A percentile compares a stretch with the other conserved stretches of the same genome.
Conservation (phyloP, 53 echinoderm and acorn worm species). For the Echinarachnius parma region DNA sequence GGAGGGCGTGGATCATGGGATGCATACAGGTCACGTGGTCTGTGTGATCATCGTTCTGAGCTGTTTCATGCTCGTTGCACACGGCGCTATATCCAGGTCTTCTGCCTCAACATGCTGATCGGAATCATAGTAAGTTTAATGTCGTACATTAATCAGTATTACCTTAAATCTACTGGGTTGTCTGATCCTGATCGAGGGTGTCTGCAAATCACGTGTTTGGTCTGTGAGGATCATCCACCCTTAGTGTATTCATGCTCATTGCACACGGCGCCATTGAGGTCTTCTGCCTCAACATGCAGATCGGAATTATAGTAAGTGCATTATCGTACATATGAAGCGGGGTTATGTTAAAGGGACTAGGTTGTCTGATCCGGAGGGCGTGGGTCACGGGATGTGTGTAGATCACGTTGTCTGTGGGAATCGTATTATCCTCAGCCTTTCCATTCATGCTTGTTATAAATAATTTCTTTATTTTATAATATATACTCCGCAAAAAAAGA, state of each 20-base stretch:
- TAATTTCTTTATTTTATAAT: too few species aligned
- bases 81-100: slow-evolving; percentile 28
- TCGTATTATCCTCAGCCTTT: too few species aligned
- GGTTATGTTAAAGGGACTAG: too few species aligned
- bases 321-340: too few species aligned
- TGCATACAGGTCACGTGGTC: slow-evolving; percentile 30
- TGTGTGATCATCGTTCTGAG: slow-evolving; percentile 2
- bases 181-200: too few species aligned
- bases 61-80: slow-evolving; percentile 9
- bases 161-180: too few species aligned
- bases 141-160: too few species aligned
- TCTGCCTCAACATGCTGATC: slow-evolving; percentile 30
- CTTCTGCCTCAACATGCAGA: slow-evolving; percentile 28
- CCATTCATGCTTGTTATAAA: too few species aligned
- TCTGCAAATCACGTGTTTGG: slow-evolving; percentile 27
- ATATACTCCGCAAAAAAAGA: too few species aligned
- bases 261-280: slow-evolving; percentile 24
- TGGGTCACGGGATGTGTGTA: too few species aligned
- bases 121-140: slow-evolving; percentile 22
- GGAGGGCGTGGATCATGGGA: too few species aligned
- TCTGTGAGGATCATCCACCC: slow-evolving; percentile 1
- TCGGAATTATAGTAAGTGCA: slow-evolving; percentile 24
- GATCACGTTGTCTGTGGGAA: slow-evolving; percentile 12
- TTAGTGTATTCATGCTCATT: slow-evolving; percentile 13
- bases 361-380: too few species aligned